phyloP scores from a whole-genome alignment of 1,140 invertebrate genomes.

The Cataglyphis hispanica region DNA sequence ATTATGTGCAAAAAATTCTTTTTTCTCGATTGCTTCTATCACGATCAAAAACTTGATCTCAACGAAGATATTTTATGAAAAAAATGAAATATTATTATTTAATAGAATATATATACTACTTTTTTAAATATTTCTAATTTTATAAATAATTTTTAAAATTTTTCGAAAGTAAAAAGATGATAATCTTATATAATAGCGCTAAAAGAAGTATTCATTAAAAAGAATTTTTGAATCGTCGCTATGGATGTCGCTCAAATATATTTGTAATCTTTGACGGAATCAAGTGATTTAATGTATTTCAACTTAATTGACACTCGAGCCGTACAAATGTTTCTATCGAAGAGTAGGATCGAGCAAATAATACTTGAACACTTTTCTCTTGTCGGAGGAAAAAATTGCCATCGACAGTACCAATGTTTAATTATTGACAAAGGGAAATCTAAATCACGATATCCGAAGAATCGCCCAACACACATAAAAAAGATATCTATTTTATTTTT shows the following conservation, averaged over 20 bases:
- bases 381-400: conserved; percentile 24
- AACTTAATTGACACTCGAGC: conserved; percentile 71
- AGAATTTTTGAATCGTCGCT: neutral
- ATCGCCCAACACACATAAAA: neutral
- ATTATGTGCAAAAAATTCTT: neutral
- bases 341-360: conserved; percentile 56
- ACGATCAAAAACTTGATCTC: neutral
- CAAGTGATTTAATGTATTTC: conserved; percentile 76
- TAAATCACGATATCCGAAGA: neutral
- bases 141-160: neutral
- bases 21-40: neutral
- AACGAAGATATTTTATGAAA: neutral
- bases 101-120: no score
- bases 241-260: conserved; percentile 22
- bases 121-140: neutral
- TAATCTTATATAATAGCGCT: neutral
- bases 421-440: conserved; percentile 34
- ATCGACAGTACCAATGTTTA: conserved; percentile 32
- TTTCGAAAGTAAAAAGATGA: neutral
- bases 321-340: neutral
- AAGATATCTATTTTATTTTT: conserved; percentile 5
- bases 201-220: neutral
- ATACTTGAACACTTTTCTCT: conserved; percentile 72
- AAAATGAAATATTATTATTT: neutral
- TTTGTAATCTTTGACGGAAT: conserved; percentile 28